Evolutionary conservation across 2,113 vertebrate species (phyloP).

Genomic region (Seriola aureovittata): DNA sequence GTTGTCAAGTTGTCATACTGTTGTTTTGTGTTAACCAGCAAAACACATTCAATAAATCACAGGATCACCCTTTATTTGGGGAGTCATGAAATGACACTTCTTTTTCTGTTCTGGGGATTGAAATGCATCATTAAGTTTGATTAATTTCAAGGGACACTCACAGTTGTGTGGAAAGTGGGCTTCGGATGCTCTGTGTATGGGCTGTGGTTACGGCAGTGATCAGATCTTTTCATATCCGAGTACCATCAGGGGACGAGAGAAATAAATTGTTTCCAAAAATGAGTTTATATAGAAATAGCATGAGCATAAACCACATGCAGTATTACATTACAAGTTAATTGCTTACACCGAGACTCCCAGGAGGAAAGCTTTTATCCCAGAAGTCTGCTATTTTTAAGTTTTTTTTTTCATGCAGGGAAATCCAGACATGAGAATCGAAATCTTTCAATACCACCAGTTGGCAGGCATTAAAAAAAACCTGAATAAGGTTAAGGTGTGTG

Average conservation of each 20-base stretch:
- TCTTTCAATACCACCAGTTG: slow-evolving; percentile 43
- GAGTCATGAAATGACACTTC: not conserved
- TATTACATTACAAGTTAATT: not conserved
- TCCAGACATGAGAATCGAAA: slow-evolving; percentile 27
- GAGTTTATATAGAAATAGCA: not conserved
- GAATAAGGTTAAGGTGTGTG: slow-evolving; percentile 36
- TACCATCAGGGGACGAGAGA: not conserved
- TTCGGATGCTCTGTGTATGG: not conserved
- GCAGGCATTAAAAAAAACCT: slow-evolving; percentile 7
- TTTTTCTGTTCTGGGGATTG: not conserved
- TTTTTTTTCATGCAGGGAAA: slow-evolving; percentile 24
- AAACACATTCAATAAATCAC: not conserved
- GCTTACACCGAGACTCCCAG: not conserved
- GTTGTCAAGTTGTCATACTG: not conserved
- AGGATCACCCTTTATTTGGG: not conserved
- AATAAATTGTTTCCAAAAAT: not conserved
- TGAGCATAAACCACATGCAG: not conserved
- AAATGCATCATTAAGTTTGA: not conserved
- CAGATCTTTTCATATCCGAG: not conserved
- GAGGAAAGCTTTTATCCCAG: not conserved
- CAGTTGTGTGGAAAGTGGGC: not conserved
- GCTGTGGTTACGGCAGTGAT: not conserved
- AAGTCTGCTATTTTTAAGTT: slow-evolving; percentile 5
- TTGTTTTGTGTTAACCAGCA: not conserved
- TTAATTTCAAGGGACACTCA: not conserved